These are phyloP conservation scores for Eucriotettix oculatus DNA, from an alignment of 2,888 invertebrate species.

Conservation along the genomic window DNA sequence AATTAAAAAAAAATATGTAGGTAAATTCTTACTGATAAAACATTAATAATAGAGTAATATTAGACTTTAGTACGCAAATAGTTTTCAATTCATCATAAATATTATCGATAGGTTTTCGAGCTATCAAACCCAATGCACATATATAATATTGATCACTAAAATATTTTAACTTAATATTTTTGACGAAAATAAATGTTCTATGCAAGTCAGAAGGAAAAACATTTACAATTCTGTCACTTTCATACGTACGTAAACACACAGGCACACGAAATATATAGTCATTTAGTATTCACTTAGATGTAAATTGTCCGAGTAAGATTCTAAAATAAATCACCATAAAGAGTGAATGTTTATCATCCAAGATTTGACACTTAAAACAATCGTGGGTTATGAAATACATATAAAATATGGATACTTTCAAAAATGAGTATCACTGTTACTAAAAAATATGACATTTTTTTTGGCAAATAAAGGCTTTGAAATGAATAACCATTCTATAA, in stretches of 20 bases:
- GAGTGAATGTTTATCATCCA: background rate
- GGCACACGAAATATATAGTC: background rate
- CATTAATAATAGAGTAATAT: too few relatives aligned
- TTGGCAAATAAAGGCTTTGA: slow-evolving; percentile 5
- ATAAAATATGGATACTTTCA: slow-evolving; percentile 5
- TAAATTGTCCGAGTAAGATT: background rate
- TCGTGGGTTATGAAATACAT: background rate
- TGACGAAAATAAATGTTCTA: too few relatives aligned
- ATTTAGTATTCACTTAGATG: background rate
- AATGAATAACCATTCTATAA: background rate
- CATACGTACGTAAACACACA: background rate
- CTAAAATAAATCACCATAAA: background rate
- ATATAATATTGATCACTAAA: too few relatives aligned
- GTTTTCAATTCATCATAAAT: too few relatives aligned
- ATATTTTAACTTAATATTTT: too few relatives aligned
- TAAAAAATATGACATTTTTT: slow-evolving; percentile 5
- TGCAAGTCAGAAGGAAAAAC: too few relatives aligned
- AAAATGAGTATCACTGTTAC: slow-evolving; percentile 5
- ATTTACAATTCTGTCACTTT: background rate
- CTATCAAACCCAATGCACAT: too few relatives aligned
- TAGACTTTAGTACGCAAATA: too few relatives aligned
- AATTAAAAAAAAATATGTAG: too few relatives aligned
- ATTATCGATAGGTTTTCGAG: too few relatives aligned
- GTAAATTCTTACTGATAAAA: too few relatives aligned
- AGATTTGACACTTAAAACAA: background rate